phyloP scores from a whole-genome alignment of 2,888 invertebrate species.

The Uropetala carovei region DNA sequence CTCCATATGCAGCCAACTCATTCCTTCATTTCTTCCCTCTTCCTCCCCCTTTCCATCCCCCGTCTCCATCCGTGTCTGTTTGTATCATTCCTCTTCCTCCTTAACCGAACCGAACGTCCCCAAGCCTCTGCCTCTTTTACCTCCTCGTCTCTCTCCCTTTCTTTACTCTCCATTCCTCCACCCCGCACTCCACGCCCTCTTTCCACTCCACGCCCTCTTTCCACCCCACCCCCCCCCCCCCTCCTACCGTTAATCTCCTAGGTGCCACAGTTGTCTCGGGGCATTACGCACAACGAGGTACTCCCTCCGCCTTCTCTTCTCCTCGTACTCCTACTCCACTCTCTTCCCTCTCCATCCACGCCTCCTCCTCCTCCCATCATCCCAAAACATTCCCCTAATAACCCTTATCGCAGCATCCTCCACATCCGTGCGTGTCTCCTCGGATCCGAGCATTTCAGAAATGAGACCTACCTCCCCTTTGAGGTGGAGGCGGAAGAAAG shows the following conservation, averaged over 20 bases:
- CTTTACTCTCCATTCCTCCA: too few relatives aligned
- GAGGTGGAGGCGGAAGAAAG: not conserved
- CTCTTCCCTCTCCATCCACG: not conserved
- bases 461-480: not conserved
- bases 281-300: constrained; percentile 10
- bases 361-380: not conserved
- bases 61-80: not conserved
- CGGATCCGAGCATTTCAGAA: not conserved
- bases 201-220: too few relatives aligned
- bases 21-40: not conserved
- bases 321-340: not conserved
- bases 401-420: not conserved
- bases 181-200: too few relatives aligned
- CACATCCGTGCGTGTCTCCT: not conserved
- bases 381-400: not conserved
- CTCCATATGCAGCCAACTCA: not conserved
- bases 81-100: not conserved
- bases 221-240: too few relatives aligned
- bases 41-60: not conserved
- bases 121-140: too few relatives aligned
- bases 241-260: not conserved
- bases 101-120: too few relatives aligned
- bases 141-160: too few relatives aligned
- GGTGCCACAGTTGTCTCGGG: constrained; percentile 46
- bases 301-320: not conserved